Evolutionary conservation across 2,797 vertebrate species (phyloP).

Genomic region (Ptychadena robeensis): DNA sequence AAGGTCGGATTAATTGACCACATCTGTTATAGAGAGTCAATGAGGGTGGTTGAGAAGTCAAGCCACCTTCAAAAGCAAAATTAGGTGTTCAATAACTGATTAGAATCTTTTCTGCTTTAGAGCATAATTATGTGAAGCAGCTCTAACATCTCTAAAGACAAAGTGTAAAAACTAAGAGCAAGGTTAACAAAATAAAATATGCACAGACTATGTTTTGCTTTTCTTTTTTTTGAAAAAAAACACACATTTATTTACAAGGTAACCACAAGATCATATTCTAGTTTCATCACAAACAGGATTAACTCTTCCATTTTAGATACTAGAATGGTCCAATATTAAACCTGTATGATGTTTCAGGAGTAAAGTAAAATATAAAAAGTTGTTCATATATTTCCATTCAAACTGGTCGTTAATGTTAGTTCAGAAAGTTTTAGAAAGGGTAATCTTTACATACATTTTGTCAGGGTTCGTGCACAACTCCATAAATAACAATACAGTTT

Average conservation of each 20-base stretch:
- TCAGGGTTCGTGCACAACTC: conserved; percentile 34
- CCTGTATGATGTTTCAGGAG: neutral
- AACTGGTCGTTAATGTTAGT: neutral
- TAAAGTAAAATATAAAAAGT: conserved; percentile 11
- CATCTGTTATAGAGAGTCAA: no score
- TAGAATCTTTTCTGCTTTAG: no score
- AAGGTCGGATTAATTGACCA: no score
- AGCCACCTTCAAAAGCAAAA: no score
- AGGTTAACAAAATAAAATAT: no score
- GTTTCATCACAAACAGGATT: neutral
- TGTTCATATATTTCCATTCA: neutral
- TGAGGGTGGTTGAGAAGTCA: no score
- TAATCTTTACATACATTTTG: neutral
- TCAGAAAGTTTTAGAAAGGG: neutral
- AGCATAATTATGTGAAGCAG: no score
- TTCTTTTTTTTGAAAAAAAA: no score
- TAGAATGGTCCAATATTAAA: neutral
- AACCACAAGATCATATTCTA: neutral
- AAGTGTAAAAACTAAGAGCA: no score
- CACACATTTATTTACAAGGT: neutral
- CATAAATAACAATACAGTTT: conserved; percentile 42
- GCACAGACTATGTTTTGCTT: no score
- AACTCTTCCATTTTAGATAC: neutral
- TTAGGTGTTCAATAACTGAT: no score
- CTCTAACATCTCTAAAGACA: no score